A percentile compares a stretch with the other conserved stretches of the same genome.
Evolutionary conservation across 1,140 invertebrate species (phyloP).

Genomic region (Chymomyza costata): DNA sequence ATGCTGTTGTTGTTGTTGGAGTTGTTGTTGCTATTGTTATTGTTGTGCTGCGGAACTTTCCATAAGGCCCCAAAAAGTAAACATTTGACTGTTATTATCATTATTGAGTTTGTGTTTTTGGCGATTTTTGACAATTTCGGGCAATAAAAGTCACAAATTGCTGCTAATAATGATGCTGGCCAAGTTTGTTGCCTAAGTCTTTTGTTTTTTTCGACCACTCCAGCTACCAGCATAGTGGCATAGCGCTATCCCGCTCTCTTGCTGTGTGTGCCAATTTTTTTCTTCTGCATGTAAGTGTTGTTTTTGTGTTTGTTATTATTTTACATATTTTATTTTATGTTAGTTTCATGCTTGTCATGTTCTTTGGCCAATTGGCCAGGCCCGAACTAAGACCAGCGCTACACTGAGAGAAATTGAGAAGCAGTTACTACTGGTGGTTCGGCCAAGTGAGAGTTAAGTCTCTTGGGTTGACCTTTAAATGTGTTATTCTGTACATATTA

Average conservation of each 20-base stretch:
- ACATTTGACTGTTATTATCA: constrained; percentile 7
- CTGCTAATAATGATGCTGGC: constrained; percentile 67
- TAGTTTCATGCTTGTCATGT: constrained; percentile 71
- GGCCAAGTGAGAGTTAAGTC: no score
- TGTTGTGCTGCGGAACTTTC: no score
- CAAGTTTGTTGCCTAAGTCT: constrained; percentile 61
- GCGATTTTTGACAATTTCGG: constrained; percentile 59
- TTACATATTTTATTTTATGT: constrained; percentile 62
- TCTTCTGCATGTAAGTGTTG: constrained; percentile 3
- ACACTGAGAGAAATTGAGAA: no score
- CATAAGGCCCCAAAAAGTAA: constrained; percentile 38
- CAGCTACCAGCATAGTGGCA: no score
- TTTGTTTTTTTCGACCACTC: constrained; percentile 50
- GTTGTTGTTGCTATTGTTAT: no score
- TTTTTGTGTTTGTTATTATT: constrained; percentile 63
- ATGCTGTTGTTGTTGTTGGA: no score
- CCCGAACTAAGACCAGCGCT: no score
- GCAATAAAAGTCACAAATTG: constrained; percentile 71
- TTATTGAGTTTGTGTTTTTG: constrained; percentile 14
- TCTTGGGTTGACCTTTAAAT: no score
- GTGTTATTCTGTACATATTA: no score
- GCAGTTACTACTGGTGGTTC: no score
- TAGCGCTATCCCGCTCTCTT: background rate
- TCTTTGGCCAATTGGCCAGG: constrained; percentile 19
- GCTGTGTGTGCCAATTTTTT: constrained; percentile 11